These are phyloP conservation scores for Dendrocincla tyrannina DNA, from an alignment of 2,797 vertebrate genomes.

Conservation along the genomic window DNA sequence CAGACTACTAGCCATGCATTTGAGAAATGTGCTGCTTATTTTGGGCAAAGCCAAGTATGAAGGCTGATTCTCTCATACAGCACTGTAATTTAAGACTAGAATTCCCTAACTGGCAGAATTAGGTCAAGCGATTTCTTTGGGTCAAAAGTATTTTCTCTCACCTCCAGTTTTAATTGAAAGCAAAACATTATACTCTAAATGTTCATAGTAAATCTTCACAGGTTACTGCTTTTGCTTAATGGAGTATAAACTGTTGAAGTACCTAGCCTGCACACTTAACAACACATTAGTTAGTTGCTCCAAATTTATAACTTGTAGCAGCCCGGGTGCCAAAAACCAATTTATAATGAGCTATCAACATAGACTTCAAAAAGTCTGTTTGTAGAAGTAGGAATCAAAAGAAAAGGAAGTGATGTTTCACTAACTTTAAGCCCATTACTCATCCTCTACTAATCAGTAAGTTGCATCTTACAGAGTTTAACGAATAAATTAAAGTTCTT, in stretches of 20 bases:
- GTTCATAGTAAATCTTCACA: conserved; percentile 18
- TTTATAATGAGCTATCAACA: background rate
- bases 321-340: conserved; percentile 15
- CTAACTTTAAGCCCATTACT: background rate
- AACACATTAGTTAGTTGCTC: conserved; percentile 46
- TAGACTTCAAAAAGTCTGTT: background rate
- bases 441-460: background rate
- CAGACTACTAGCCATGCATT: background rate
- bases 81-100: background rate
- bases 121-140: background rate
- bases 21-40: background rate
- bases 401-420: background rate
- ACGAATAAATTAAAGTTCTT: background rate
- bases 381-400: background rate
- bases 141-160: conserved; percentile 20
- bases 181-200: conserved; percentile 40
- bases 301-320: conserved; percentile 37
- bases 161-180: conserved; percentile 31
- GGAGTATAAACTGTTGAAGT: conserved; percentile 49
- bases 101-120: conserved; percentile 13
- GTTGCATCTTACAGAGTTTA: background rate
- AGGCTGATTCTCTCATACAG: background rate
- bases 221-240: conserved; percentile 56
- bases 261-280: conserved; percentile 44
- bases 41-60: background rate